Evolutionary conservation across 2,888 invertebrate species (phyloP).

Genomic region (Cataglyphis livida): DNA sequence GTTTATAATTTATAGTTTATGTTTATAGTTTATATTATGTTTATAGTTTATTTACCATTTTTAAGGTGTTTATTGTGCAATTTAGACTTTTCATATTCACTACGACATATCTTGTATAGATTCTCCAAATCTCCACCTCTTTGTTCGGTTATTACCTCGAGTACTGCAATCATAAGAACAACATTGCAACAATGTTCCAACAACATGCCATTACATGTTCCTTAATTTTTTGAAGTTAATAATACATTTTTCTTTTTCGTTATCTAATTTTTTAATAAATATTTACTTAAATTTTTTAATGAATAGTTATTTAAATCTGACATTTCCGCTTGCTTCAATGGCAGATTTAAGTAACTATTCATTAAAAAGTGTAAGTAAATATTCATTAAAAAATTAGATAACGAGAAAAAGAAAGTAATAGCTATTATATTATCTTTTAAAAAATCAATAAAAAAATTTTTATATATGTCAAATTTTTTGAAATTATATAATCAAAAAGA

Average conservation of each 20-base stretch:
- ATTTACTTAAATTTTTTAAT: neutral
- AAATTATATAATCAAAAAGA: neutral
- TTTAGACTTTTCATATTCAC: constrained; percentile 47
- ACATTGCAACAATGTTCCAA: neutral
- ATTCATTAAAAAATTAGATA: neutral
- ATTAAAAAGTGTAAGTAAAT: neutral
- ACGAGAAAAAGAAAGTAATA: neutral
- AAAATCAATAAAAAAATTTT: neutral
- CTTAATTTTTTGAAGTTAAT: neutral
- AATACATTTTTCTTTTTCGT: neutral
- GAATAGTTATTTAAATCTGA: neutral
- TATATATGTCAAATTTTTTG: neutral
- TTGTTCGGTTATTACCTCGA: constrained; percentile 89
- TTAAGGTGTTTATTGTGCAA: neutral
- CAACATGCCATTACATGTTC: neutral
- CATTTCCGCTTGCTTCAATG: neutral
- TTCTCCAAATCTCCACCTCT: constrained; percentile 86
- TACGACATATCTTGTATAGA: constrained; percentile 70
- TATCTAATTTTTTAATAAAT: neutral
- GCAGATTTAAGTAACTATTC: neutral
- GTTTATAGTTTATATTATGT: neutral
- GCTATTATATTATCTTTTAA: neutral
- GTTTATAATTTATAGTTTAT: neutral
- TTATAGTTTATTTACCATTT: constrained; percentile 7
- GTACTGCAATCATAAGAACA: constrained; percentile 83